Base-by-base conservation (phyloP, 2,888 invertebrate species). In the Drosophila nigricruria region DNA sequence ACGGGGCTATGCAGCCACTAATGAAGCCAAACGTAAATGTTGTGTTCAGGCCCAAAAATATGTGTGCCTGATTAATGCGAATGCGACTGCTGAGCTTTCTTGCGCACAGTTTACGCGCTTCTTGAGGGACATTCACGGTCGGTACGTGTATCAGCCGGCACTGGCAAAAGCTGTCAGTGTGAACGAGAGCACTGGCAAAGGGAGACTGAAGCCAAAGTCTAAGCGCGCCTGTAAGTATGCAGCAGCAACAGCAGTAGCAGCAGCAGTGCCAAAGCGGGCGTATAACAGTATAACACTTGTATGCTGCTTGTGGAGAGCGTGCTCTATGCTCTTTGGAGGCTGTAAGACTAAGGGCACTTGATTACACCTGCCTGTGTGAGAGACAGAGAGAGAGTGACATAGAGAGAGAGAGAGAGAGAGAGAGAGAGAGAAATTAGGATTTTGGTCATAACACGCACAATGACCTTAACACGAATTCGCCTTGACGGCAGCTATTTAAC, bases 111-210 rank as follows among this genome's bases (percentile, higher is more conserved):
- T 81, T 81, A 88, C 89, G 83, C 83, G 83, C 27, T 63, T 78
- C 64, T 56, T 56, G 50, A 62, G 65, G 62, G 50, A 72, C 68
- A 67, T 43, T 23, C 67, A 66, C 73, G 64, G 64, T 36, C 54
- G 56, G 18, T 18, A 54, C 70, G 34, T 43, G 69, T 62, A 67
- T 40, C 70, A 50, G 42, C 58, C 71, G 69, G 56, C 56, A 50
- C 78, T 56, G 47, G 53, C 70, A 62, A 67, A 69, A 63, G 59
- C 23, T 68, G 56, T 71, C 70, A 77, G 71, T 80, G 77, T 82
- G 70, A 50, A 86, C 81, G 78, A 70, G 75, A 88, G 75, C 83
- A 70, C 83, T 83, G 86, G 78, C 83, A 78, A 86, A 71, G 75
- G 83, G 83, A 84, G 83, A 84, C 83, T 84, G 81, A 86, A 68